phyloP scores from a whole-genome alignment of 2,888 invertebrate genomes.

The Barypeithes pellucidus region DNA sequence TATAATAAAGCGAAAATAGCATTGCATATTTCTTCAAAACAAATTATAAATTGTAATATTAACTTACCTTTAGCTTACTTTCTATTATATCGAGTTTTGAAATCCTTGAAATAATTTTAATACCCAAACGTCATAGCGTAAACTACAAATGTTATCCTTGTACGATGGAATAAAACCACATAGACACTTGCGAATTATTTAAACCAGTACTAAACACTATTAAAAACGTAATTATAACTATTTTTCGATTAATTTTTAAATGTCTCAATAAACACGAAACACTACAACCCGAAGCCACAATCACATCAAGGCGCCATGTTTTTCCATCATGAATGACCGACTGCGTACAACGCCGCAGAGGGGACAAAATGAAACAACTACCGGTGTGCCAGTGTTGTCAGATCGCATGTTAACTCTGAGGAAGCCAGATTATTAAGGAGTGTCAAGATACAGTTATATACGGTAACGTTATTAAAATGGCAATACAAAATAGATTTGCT shows the following conservation, averaged over 20 bases:
- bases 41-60: not conserved
- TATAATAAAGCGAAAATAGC: not conserved
- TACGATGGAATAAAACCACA: constrained; percentile 9
- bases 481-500: no score
- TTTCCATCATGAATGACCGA: constrained; percentile 22
- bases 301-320: constrained; percentile 50
- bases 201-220: constrained; percentile 25
- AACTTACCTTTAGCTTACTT: constrained; percentile 39
- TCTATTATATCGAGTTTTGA: constrained; percentile 42
- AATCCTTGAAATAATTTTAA: constrained; percentile 43
- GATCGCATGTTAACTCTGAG: not conserved
- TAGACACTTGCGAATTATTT: constrained; percentile 25
- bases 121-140: constrained; percentile 46
- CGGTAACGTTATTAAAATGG: no score
- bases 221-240: constrained; percentile 2
- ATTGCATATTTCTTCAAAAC: not conserved
- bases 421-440: not conserved
- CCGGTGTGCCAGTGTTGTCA: constrained; percentile 19
- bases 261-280: constrained; percentile 42
- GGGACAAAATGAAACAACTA: constrained; percentile 16
- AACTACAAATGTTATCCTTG: constrained; percentile 40
- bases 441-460: not conserved
- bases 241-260: constrained; percentile 21
- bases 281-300: constrained; percentile 31
- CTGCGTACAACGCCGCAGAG: constrained; percentile 37